phyloP scores from a whole-genome alignment of 2,888 invertebrate species.

The Endomychus coccineus region DNA sequence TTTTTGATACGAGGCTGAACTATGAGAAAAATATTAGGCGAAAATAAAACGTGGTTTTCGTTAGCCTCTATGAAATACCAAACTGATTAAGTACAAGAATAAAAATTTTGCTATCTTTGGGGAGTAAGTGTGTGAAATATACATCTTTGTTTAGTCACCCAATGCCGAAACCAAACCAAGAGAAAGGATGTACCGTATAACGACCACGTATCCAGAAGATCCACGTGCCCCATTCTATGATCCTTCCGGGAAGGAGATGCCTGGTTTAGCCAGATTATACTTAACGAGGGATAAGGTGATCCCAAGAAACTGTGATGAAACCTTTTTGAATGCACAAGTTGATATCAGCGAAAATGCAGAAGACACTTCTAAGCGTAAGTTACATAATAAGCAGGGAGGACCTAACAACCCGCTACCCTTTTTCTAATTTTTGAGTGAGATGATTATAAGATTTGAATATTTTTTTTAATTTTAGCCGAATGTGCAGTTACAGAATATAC shows the following conservation, averaged over 20 bases:
- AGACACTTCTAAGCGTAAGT: conserved; percentile 58
- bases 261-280: conserved; percentile 77
- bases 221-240: conserved; percentile 89
- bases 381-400: background rate
- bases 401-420: too few relatives aligned
- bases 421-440: too few relatives aligned
- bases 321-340: conserved; percentile 51
- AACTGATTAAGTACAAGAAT: too few relatives aligned
- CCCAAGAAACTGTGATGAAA: conserved; percentile 65
- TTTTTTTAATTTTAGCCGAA: conserved; percentile 54
- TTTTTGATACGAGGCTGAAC: too few relatives aligned
- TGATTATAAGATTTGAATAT: too few relatives aligned
- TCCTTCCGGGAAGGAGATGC: conserved; percentile 58
- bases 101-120: background rate
- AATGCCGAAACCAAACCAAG: conserved; percentile 70
- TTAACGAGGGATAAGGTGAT: conserved; percentile 68
- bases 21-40: too few relatives aligned
- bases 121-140: conserved; percentile 2
- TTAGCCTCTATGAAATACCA: too few relatives aligned
- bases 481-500: conserved; percentile 72
- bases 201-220: conserved; percentile 85
- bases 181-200: conserved; percentile 83
- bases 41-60: too few relatives aligned
- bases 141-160: conserved; percentile 54
- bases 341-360: conserved; percentile 64